These are phyloP conservation scores for Sesamia nonagrioides DNA, from an alignment of 1,140 invertebrate genomes.

Conservation along the genomic window DNA sequence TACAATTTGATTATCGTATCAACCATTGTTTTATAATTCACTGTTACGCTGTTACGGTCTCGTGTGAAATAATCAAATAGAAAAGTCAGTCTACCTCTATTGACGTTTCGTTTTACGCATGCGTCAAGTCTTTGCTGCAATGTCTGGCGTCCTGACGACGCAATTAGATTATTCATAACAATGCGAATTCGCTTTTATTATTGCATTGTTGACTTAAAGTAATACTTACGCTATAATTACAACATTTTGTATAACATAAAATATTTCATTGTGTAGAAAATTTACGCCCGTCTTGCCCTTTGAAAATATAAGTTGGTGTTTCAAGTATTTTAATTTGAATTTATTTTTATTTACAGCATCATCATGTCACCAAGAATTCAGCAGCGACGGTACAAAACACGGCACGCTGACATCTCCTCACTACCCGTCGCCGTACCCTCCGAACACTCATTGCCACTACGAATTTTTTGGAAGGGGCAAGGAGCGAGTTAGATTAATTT, in stretches of 20 bases:
- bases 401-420: constrained; percentile 93
- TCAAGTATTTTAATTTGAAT: background rate
- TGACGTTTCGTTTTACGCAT: constrained; percentile 20
- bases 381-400: constrained; percentile 93
- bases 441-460: constrained; percentile 93
- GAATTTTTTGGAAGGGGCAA: constrained; percentile 94
- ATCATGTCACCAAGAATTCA: constrained; percentile 92
- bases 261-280: no score
- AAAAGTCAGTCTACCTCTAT: constrained; percentile 4
- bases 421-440: constrained; percentile 92
- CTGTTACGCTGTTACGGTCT: background rate
- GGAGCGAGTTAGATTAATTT: constrained; percentile 89
- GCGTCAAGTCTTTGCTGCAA: background rate
- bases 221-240: no score
- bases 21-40: background rate
- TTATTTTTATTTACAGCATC: constrained; percentile 90
- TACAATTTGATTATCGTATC: background rate
- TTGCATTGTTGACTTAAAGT: no score
- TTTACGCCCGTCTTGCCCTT: no score
- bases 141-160: no score
- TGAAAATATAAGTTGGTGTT: background rate
- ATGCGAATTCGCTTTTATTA: background rate
- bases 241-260: no score
- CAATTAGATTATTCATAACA: background rate
- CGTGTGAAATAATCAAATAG: background rate